Percentiles rank a stretch among this genome's conserved stretches.
These are phyloP conservation scores for Oligia latruncula DNA, from an alignment of 2,888 invertebrate genomes.

Conservation along the genomic window DNA sequence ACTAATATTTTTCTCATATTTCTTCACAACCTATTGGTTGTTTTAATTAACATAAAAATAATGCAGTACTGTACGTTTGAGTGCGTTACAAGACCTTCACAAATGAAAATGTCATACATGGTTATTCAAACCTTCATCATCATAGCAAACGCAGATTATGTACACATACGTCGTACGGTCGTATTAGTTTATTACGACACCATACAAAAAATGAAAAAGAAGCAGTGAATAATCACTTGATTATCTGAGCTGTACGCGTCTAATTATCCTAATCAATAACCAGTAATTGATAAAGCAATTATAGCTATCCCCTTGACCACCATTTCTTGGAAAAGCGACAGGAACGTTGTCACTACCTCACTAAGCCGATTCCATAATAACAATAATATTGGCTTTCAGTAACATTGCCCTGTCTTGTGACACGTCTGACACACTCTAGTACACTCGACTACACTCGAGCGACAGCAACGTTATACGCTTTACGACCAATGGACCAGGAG, in stretches of 20 bases:
- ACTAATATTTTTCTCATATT: not conserved
- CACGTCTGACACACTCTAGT: not conserved
- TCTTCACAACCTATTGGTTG: not conserved
- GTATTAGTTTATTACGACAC: not conserved
- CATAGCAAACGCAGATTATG: not conserved
- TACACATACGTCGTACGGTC: not conserved
- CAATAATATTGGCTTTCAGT: slow-evolving; percentile 28
- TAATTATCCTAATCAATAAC: not conserved
- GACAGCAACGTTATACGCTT: slow-evolving; percentile 8
- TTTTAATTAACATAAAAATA: not conserved
- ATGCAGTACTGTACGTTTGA: too few species aligned
- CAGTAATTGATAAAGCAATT: not conserved
- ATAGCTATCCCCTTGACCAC: not conserved
- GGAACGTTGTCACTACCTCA: not conserved
- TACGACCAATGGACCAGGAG: slow-evolving; percentile 15
- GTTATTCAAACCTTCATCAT: too few species aligned
- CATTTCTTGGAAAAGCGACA: not conserved
- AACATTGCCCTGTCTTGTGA: slow-evolving; percentile 15
- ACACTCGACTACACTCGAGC: slow-evolving; percentile 25
- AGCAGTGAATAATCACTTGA: not conserved
- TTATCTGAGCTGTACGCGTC: not conserved
- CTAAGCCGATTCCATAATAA: slow-evolving; percentile 1
- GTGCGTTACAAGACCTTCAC: not conserved
- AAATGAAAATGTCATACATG: not conserved
- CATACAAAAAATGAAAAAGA: not conserved